Evolutionary conservation across 2,113 vertebrate species (phyloP).

Genomic region (Nettapus auritus): DNA sequence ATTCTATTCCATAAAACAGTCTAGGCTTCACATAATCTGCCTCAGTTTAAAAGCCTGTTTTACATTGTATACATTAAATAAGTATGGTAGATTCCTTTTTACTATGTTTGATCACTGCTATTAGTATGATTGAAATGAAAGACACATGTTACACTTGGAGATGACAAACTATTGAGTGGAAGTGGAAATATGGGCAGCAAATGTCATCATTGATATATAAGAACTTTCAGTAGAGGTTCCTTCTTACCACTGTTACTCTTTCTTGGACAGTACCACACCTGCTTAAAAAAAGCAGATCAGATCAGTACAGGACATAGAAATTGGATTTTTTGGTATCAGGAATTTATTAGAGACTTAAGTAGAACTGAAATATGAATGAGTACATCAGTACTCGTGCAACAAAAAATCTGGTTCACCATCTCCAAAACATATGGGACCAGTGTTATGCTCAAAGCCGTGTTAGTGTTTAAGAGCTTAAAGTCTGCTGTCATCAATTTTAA

Average conservation of each 20-base stretch:
- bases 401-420: not conserved
- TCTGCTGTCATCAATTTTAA: not conserved
- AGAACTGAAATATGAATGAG: not conserved
- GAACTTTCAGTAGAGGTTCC: not conserved
- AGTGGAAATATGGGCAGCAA: not conserved
- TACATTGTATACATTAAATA: not conserved
- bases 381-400: not conserved
- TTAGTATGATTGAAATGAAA: not conserved
- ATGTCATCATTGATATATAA: not conserved
- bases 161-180: not conserved
- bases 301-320: not conserved
- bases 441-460: accelerated
- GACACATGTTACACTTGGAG: not conserved
- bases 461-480: not conserved
- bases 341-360: not conserved
- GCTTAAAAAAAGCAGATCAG: not conserved
- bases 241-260: not conserved
- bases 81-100: not conserved
- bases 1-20: not conserved
- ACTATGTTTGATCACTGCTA: not conserved
- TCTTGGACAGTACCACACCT: not conserved
- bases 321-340: not conserved
- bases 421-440: not conserved
- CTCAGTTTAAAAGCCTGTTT: not conserved
- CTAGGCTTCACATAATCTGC: not conserved